Percentiles rank a stretch among this genome's conserved stretches.
Conservation (phyloP, 2,888 invertebrate genomes). For the Eustalomyia histrio region DNA sequence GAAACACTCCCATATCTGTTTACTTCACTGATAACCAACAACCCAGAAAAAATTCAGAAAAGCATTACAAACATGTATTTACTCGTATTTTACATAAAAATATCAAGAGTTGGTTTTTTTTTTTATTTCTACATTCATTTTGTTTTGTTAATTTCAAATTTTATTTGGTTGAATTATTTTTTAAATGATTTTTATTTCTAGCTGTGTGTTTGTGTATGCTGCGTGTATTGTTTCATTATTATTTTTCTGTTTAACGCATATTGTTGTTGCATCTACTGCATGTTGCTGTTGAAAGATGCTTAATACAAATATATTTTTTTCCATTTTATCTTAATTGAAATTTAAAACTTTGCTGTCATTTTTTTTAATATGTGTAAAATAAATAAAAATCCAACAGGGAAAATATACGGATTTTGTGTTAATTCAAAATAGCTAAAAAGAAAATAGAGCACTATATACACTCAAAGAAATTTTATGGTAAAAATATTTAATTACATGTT, state of each 20-base stretch:
- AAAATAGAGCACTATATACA: not conserved
- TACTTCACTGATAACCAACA: conserved; percentile 53
- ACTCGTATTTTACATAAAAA: conserved; percentile 2
- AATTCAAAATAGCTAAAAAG: not conserved
- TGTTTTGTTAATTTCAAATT: conserved; percentile 27
- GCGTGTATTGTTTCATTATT: conserved; percentile 25
- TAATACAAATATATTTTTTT: conserved; percentile 34
- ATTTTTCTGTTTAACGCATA: conserved; percentile 25
- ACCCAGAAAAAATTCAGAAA: conserved; percentile 45
- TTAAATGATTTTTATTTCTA: conserved; percentile 37
- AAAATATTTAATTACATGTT: not conserved
- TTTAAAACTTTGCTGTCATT: conserved; percentile 52
- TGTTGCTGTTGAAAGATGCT: conserved; percentile 58
- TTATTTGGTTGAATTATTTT: conserved; percentile 57
- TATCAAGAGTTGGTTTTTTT: conserved; percentile 40
- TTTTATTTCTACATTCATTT: conserved; percentile 14
- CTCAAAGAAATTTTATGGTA: conserved; percentile 17
- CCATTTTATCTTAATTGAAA: conserved; percentile 34
- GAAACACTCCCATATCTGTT: conserved; percentile 45
- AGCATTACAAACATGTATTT: conserved; percentile 25
- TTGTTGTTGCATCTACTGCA: conserved; percentile 53
- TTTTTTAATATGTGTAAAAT: not conserved
- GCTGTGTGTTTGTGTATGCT: not conserved
- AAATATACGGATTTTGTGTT: not conserved
- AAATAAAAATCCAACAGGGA: conserved; percentile 32